Evolutionary conservation across 1,140 invertebrate genomes (phyloP), one percentile per base, ranked within the genome.

Genomic region (Musca vetustissima): DNA sequence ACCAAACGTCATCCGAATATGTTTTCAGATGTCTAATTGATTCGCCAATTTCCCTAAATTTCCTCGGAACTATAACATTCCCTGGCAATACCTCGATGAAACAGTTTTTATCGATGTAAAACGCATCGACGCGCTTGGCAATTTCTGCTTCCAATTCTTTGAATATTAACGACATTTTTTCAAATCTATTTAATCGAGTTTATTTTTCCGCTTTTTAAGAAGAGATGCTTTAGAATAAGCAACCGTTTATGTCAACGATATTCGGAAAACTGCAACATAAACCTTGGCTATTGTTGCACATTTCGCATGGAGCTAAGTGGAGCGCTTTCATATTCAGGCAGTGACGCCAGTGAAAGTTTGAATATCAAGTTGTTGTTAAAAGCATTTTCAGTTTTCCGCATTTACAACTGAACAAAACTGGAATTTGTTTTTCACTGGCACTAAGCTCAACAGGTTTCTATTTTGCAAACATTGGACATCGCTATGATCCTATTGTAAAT

Each of bases 1-100:
- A 83, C 91, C 91, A 94, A 0, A 93, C 85, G 74, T 95, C 92
- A 71, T 90, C 89, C 3, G 89, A 83, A 43, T 87, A 83, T 1
- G 93, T 84, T 36, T 88, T 83, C 66, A 91, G 84, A 67, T 91
- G 86, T 17, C 89, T 79, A 50, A 93, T 91, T 69, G 87, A 87
- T 69, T 89, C 85, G 0, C 87, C 90, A n/a, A 90, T 86, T 9
- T 88, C 86, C 61, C 87, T 84, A 70, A 87, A 92, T 69, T 88
- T 86, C 0, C 87, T 85, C 1, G 91, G 91, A 24, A 93, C 74
- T 7, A 93, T 83, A 67, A 89, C 87, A 15, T 85, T 81, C 0
- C 90, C 87, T 0, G 91, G 91, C 74, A 91, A 86, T 1, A 91
- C 89, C 76, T 89, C 87, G 4, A 91, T 83, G 77, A 93, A 88